phyloP scores from a whole-genome alignment of 2,113 vertebrate genomes.

The Mirounga angustirostris region DNA sequence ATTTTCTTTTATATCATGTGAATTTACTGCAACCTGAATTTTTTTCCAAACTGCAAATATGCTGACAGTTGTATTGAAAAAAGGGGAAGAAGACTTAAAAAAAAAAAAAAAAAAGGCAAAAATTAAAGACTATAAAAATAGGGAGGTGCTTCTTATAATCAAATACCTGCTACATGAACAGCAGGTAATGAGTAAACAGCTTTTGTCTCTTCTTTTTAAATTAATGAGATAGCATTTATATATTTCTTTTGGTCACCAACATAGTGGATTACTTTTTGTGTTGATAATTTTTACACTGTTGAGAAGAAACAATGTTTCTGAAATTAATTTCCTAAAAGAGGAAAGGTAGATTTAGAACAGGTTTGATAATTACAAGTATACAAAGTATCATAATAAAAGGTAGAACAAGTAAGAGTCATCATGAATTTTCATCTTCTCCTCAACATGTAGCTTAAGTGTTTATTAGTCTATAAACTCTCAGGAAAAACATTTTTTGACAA shows the following conservation, averaged over 20 bases:
- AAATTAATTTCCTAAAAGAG: slow-evolving; percentile 29
- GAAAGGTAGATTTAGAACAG: background rate
- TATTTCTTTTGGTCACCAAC: background rate
- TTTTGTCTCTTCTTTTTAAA: slow-evolving; percentile 15
- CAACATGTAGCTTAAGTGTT: background rate
- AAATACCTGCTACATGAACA: background rate
- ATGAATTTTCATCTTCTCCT: background rate
- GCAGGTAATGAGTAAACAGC: background rate
- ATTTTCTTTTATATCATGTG: background rate
- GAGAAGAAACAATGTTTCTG: slow-evolving; percentile 21
- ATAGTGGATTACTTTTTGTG: background rate
- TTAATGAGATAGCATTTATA: slow-evolving; percentile 20
- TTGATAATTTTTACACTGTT: slow-evolving; percentile 15
- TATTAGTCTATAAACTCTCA: background rate
- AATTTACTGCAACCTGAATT: background rate
- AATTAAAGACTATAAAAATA: slow-evolving; percentile 32
- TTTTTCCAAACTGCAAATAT: background rate
- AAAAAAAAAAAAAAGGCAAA: background rate
- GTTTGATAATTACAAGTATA: background rate
- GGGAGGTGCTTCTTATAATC: background rate
- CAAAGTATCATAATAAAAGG: background rate
- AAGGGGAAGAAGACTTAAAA: background rate
- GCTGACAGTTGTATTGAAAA: background rate
- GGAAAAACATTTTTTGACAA: background rate
- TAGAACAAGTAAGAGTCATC: background rate